These are phyloP conservation scores for Solea senegalensis DNA, from an alignment of 2,113 vertebrate species.

Conservation along the genomic window DNA sequence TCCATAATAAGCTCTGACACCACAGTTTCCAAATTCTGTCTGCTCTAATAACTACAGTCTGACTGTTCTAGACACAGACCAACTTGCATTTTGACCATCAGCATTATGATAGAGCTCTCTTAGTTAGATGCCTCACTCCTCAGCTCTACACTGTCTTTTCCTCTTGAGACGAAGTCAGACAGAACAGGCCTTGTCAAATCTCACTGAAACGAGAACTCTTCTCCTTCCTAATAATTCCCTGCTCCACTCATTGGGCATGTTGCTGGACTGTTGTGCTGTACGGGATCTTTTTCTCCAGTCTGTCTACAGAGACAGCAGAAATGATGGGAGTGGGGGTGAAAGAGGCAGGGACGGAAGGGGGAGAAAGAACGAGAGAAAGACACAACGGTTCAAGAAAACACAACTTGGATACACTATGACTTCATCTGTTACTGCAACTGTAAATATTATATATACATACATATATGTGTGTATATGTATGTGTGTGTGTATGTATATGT, in stretches of 20 bases:
- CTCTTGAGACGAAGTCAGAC: background rate
- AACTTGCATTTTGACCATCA: background rate
- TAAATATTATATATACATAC: too few species aligned
- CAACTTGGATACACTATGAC: background rate
- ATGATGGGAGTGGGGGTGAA: background rate
- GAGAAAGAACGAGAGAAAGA: background rate
- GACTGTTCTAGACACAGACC: slow-evolving; percentile 37
- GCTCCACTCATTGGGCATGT: slow-evolving; percentile 7
- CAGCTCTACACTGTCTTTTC: slow-evolving; percentile 12
- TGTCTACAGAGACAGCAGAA: slow-evolving; percentile 18
- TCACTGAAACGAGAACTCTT: too few species aligned
- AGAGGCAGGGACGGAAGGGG: too few species aligned
- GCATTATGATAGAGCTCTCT: slow-evolving; percentile 12
- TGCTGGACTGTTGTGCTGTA: slow-evolving; percentile 22
- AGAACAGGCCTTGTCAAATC: slow-evolving; percentile 18
- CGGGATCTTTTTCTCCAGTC: slow-evolving; percentile 1
- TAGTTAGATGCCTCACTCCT: background rate
- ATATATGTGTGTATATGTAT: too few species aligned
- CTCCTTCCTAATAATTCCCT: slow-evolving; percentile 44
- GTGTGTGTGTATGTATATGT: too few species aligned
- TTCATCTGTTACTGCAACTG: background rate
- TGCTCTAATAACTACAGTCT: slow-evolving; percentile 22
- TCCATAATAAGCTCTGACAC: slow-evolving; percentile 21
- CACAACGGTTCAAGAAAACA: background rate
- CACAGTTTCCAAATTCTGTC: slow-evolving; percentile 10